Percentiles rank a stretch among this genome's conserved stretches.
phyloP scores from a whole-genome alignment of 2,797 vertebrate species.

The Knipowitschia caucasica region DNA sequence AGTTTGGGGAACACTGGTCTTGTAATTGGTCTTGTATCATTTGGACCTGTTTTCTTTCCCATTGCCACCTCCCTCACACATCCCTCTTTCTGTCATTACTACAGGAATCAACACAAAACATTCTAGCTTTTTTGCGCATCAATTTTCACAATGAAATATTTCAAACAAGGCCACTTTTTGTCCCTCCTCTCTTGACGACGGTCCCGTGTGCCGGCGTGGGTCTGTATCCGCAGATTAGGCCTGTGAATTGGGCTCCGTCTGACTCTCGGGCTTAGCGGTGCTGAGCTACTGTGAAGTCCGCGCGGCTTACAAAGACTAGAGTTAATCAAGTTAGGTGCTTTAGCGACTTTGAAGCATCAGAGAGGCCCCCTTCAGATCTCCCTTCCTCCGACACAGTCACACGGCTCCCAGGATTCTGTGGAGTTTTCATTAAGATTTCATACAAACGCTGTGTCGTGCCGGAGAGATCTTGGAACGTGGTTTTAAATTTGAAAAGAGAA shows the following conservation, averaged over 20 bases:
- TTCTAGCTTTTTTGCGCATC: background rate
- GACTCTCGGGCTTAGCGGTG: background rate
- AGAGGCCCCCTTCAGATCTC: background rate
- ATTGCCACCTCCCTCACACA: background rate
- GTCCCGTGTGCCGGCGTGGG: background rate
- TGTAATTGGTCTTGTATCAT: no score
- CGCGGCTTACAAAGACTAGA: background rate
- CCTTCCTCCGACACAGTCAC: background rate
- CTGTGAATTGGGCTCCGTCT: conserved; percentile 1
- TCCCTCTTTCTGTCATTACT: background rate
- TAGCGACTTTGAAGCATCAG: conserved; percentile 13
- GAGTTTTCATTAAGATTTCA: conserved; percentile 15
- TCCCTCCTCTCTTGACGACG: background rate
- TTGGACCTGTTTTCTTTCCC: background rate
- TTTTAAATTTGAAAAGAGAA: conserved; percentile 5
- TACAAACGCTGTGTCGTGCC: conserved; percentile 1
- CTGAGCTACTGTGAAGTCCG: conserved; percentile 6
- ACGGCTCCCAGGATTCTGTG: background rate
- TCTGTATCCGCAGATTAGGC: conserved; percentile 6
- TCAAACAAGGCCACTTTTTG: background rate
- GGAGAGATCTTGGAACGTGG: conserved; percentile 9
- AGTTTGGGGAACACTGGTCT: no score
- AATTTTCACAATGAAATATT: background rate
- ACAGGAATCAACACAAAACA: background rate
- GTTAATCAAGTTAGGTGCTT: conserved; percentile 4